These are phyloP conservation scores for Epinotia demarniana DNA, from an alignment of 2,888 invertebrate genomes.

Conservation along the genomic window DNA sequence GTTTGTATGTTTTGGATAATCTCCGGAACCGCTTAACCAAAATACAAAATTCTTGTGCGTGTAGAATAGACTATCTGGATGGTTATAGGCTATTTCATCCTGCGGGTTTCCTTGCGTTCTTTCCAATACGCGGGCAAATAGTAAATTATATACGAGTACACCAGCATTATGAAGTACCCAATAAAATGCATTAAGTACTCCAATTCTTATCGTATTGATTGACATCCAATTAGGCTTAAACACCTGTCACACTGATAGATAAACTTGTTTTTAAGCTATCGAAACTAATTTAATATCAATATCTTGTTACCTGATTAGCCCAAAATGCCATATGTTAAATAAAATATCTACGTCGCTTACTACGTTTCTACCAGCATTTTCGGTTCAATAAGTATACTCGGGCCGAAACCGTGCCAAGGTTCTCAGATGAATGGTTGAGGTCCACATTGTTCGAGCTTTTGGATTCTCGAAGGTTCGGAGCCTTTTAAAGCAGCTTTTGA, in stretches of 20 bases:
- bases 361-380: background rate
- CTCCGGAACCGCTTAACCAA: too few relatives aligned
- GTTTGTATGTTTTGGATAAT: too few relatives aligned
- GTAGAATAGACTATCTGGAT: too few relatives aligned
- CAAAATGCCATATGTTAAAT: background rate
- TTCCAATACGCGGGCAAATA: too few relatives aligned
- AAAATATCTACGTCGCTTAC: background rate
- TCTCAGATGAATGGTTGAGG: conserved; percentile 24
- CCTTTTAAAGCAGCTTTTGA: conserved; percentile 23
- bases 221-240: conserved; percentile 26
- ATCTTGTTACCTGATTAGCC: background rate
- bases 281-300: conserved; percentile 14
- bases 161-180: background rate
- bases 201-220: conserved; percentile 13
- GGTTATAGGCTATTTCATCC: too few relatives aligned
- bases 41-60: too few relatives aligned
- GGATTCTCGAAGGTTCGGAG: conserved; percentile 16
- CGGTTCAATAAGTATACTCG: conserved; percentile 17
- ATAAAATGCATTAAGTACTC: background rate
- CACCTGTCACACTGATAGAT: conserved; percentile 12
- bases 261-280: conserved; percentile 20
- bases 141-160: too few relatives aligned
- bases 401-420: conserved; percentile 25
- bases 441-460: conserved; percentile 23
- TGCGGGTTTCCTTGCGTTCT: too few relatives aligned